phyloP scores from a whole-genome alignment of 37 sponge, comb jelly and placozoan species.

The Geodia barretti region DNA sequence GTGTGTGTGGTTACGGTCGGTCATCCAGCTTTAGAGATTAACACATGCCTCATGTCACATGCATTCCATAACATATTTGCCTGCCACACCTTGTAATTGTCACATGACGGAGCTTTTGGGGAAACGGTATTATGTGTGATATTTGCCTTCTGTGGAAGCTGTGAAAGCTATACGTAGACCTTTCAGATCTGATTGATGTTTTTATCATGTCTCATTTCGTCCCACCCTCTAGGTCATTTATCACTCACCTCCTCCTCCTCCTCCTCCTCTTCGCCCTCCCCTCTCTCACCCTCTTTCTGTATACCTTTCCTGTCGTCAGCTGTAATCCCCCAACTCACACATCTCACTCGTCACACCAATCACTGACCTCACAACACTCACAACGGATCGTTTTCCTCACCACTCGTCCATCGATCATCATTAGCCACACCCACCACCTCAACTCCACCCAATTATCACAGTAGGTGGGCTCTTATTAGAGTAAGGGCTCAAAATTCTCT shows the following conservation, averaged over 20 bases:
- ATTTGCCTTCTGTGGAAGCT: too few relatives aligned
- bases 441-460: background rate
- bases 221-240: background rate
- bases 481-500: background rate
- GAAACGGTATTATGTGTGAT: too few relatives aligned
- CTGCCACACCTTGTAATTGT: too few relatives aligned
- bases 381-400: too few relatives aligned
- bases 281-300: background rate
- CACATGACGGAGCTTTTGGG: too few relatives aligned
- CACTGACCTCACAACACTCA: too few relatives aligned
- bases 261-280: background rate
- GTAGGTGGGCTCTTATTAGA: background rate
- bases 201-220: background rate
- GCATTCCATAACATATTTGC: too few relatives aligned
- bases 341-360: background rate
- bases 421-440: background rate
- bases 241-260: background rate
- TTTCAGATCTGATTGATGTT: too few relatives aligned
- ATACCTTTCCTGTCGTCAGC: background rate
- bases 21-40: too few relatives aligned
- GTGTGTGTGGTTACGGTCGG: too few relatives aligned
- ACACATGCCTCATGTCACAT: too few relatives aligned
- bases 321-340: background rate
- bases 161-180: too few relatives aligned
- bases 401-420: background rate